These are phyloP conservation scores for Paraescarpia echinospica DNA, from an alignment of 1,140 invertebrate genomes.

Conservation along the genomic window DNA sequence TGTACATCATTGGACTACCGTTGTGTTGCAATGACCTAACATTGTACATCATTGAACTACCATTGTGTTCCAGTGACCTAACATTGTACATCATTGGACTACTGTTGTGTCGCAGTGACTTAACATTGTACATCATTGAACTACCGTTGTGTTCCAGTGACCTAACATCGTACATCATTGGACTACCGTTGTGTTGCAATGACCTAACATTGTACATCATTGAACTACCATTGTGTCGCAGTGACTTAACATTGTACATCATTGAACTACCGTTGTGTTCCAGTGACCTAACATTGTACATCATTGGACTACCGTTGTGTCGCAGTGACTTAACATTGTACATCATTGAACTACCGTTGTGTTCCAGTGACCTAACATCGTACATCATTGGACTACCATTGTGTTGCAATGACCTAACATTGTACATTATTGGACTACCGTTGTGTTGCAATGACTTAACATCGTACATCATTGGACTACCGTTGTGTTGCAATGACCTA, in stretches of 20 bases:
- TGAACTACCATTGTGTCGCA: not conserved
- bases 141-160: not conserved
- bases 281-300: too few relatives aligned
- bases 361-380: too few relatives aligned
- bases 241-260: not conserved
- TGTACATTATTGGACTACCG: too few relatives aligned
- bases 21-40: constrained; percentile 73
- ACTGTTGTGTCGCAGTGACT: not conserved
- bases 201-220: too few relatives aligned
- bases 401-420: not conserved
- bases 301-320: not conserved
- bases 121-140: not conserved
- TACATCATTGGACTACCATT: too few relatives aligned
- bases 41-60: not conserved
- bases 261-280: not conserved
- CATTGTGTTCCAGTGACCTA: not conserved
- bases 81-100: not conserved
- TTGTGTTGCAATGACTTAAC: not conserved
- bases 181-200: not conserved
- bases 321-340: not conserved
- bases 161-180: not conserved
- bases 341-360: not conserved
- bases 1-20: not conserved
- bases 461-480: not conserved
- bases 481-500: not conserved